Percentiles rank a stretch among this genome's conserved stretches.
These are phyloP conservation scores for Perccottus glenii DNA, from an alignment of 2,113 vertebrate genomes.

Conservation along the genomic window DNA sequence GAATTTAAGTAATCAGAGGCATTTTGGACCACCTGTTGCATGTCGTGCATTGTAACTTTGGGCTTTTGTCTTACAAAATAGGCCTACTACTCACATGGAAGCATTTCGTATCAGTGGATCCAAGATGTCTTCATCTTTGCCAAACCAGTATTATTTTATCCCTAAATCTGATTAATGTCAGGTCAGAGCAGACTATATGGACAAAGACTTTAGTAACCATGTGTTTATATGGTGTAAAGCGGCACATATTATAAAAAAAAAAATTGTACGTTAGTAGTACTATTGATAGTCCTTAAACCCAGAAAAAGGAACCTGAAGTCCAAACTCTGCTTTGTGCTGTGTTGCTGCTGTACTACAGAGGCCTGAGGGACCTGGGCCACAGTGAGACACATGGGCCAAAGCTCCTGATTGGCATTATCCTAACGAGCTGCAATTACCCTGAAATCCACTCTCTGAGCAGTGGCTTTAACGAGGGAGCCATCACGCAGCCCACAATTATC, in stretches of 20 bases:
- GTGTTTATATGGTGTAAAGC: not conserved
- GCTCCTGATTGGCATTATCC: conserved; percentile 74
- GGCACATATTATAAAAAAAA: no score
- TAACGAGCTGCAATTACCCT: conserved; percentile 79
- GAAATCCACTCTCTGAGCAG: conserved; percentile 68
- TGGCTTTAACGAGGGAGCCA: conserved; percentile 75
- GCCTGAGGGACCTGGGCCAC: conserved; percentile 30
- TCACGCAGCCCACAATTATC: conserved; percentile 75
- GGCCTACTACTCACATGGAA: not conserved
- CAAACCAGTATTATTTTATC: not conserved
- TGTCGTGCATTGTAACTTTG: not conserved
- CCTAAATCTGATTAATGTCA: no score
- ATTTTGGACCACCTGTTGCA: conserved; percentile 5
- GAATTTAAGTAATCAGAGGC: not conserved
- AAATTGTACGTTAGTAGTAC: no score
- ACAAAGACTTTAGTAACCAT: not conserved
- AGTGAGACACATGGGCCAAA: conserved; percentile 46
- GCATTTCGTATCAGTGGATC: not conserved
- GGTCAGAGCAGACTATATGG: not conserved
- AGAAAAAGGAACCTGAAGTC: not conserved
- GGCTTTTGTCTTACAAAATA: no score
- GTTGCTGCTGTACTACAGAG: conserved; percentile 13
- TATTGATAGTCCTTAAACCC: no score
- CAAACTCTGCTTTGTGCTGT: conserved; percentile 21
- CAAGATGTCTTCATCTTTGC: not conserved